Evolutionary conservation across 2,113 vertebrate species (phyloP).

Genomic region (Ovis aries): ARS-UI_Ramb_v3.0 NC_056056.1:193666501-193667000

Average conservation of each 20-base stretch:
- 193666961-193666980: neutral
- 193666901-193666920: neutral
- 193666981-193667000: neutral
- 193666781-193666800: neutral
- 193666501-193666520: neutral
- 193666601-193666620: neutral
- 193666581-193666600: neutral
- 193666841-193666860: neutral
- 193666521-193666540: neutral
- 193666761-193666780: neutral
- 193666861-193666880: neutral
- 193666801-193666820: neutral
- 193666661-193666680: neutral
- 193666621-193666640: neutral
- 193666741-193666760: neutral
- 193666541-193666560: neutral
- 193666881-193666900: neutral
- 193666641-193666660: neutral
- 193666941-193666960: neutral
- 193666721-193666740: neutral
- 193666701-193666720: neutral
- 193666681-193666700: neutral
- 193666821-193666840: neutral
- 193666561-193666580: neutral
- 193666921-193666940: neutral